A percentile compares a stretch with the other conserved stretches of the same genome.
These are phyloP conservation scores for Sturnira hondurensis DNA, from an alignment of 2,113 vertebrate genomes.

Conservation along the genomic window DNA sequence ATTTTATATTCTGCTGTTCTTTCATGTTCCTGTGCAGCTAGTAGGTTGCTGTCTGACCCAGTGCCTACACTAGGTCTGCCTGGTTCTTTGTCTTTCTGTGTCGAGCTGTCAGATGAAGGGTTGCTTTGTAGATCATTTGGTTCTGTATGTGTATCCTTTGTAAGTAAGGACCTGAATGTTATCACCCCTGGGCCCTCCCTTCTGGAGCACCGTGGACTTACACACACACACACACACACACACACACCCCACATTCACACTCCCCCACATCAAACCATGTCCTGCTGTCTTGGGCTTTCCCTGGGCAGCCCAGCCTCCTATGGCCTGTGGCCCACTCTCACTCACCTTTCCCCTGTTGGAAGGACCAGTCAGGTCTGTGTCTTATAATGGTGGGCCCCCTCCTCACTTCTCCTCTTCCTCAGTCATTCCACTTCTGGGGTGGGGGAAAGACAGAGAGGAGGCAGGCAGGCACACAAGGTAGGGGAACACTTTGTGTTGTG, in stretches of 20 bases:
- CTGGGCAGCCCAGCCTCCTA: neutral
- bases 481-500: neutral
- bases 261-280: slow-evolving; percentile 14
- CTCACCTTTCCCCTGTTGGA: neutral
- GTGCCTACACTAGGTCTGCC: neutral
- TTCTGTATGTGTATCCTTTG: slow-evolving; percentile 21
- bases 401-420: neutral
- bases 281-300: neutral
- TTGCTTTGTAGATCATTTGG: slow-evolving; percentile 23
- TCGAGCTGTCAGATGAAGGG: slow-evolving; percentile 48
- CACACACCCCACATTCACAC: neutral
- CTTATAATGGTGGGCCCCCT: neutral
- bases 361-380: neutral
- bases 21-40: neutral
- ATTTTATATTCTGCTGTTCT: neutral
- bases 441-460: neutral
- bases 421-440: neutral
- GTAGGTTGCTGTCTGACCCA: neutral
- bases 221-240: slow-evolving; percentile 3
- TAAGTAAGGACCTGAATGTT: slow-evolving; percentile 64
- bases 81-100: neutral
- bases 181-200: slow-evolving; percentile 60
- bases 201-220: slow-evolving; percentile 24
- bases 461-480: neutral
- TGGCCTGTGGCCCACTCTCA: neutral